Evolutionary conservation across 64 coral and sea anemone species (phyloP).

Genomic region (Stichodactyla mertensii): DNA sequence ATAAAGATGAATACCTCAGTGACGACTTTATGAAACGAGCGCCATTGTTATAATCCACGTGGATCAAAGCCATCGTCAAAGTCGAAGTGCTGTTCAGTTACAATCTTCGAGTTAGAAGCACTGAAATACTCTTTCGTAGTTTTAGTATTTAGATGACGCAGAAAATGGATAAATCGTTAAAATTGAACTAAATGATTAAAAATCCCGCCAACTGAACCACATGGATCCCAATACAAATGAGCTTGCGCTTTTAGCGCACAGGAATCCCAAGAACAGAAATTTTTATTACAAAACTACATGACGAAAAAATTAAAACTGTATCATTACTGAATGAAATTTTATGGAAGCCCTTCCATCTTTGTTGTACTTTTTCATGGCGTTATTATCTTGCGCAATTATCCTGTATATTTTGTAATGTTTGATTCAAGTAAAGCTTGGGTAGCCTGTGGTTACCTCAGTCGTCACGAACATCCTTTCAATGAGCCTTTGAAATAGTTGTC

Average conservation of each 20-base stretch:
- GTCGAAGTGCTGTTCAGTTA: background rate
- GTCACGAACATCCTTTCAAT: background rate
- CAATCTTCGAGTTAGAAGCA: background rate
- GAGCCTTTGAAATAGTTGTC: background rate
- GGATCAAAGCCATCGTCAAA: background rate
- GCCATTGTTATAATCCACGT: background rate
- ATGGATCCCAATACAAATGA: background rate
- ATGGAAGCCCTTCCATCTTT: background rate
- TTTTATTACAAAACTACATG: no score
- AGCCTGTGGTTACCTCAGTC: background rate
- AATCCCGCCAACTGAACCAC: background rate
- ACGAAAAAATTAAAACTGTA: no score
- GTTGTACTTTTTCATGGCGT: no score
- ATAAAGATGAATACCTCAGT: background rate
- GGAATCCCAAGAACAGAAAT: background rate
- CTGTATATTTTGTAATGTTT: background rate
- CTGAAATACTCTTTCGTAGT: background rate
- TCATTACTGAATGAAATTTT: no score
- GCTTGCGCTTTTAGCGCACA: background rate
- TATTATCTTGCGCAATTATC: no score
- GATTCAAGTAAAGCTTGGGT: background rate
- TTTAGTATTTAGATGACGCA: background rate
- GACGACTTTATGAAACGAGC: background rate
- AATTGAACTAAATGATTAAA: background rate
- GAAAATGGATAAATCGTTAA: slow-evolving; percentile 8